These are phyloP conservation scores for Melipona quadrifasciata DNA, from an alignment of 1,140 invertebrate species.

Conservation along the genomic window DNA sequence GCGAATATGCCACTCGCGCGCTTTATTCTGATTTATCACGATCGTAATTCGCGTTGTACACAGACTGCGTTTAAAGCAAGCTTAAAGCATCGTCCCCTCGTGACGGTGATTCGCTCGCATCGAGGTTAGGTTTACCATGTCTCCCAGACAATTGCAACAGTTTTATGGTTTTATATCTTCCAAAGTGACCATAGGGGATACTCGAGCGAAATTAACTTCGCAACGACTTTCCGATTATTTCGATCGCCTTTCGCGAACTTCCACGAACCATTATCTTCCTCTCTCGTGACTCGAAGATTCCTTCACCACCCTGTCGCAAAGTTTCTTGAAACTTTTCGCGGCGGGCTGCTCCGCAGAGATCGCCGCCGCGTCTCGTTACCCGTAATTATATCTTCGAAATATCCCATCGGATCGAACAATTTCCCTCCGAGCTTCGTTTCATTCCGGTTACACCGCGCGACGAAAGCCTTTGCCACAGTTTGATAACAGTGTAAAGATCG, in stretches of 20 bases:
- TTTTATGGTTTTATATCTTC: background rate
- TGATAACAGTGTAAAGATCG: too few relatives aligned
- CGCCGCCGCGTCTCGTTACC: background rate
- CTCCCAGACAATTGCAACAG: background rate
- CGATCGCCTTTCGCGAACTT: background rate
- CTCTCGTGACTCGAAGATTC: background rate
- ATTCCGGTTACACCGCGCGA: too few relatives aligned
- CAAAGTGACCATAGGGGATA: background rate
- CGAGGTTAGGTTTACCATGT: too few relatives aligned
- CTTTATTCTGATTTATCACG: too few relatives aligned
- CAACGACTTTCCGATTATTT: slow-evolving; percentile 18
- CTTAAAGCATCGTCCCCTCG: too few relatives aligned
- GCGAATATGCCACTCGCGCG: background rate
- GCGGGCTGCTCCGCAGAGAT: background rate
- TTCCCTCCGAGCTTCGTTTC: too few relatives aligned
- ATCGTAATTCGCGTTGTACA: too few relatives aligned
- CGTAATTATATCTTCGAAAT: too few relatives aligned
- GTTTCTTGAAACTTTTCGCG: background rate
- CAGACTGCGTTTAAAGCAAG: too few relatives aligned
- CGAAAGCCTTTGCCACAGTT: too few relatives aligned
- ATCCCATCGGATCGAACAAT: background rate
- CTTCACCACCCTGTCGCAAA: background rate
- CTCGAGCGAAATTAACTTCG: background rate
- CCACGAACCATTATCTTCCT: background rate
- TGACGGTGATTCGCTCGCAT: too few relatives aligned